Evolutionary conservation across 92 coral and sea anemone species (phyloP).

Genomic region (Siderastrea siderea): DNA sequence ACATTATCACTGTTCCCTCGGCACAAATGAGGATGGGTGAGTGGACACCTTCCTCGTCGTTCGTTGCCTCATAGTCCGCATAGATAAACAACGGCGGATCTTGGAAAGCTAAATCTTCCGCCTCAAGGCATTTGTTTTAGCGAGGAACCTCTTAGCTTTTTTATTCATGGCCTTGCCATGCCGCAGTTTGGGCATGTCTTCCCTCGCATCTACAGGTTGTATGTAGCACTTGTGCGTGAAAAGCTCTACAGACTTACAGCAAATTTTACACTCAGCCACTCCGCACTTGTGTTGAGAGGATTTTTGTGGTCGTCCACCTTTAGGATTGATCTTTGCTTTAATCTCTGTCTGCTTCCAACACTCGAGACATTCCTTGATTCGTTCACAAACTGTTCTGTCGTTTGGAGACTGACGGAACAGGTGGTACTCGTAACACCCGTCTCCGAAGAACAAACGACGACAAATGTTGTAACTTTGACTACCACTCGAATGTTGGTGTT

Average conservation of each 20-base stretch:
- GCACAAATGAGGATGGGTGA: too few species aligned
- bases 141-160: too few species aligned
- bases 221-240: not conserved
- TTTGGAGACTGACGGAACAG: not conserved
- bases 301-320: not conserved
- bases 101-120: too few species aligned
- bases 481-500: not conserved
- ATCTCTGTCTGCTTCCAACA: not conserved
- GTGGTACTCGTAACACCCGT: too few species aligned
- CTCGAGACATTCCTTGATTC: not conserved
- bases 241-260: not conserved
- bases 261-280: not conserved
- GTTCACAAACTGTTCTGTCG: not conserved
- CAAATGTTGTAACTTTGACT: not conserved
- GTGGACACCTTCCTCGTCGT: too few species aligned
- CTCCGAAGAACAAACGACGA: not conserved
- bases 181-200: too few species aligned
- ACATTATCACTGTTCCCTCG: too few species aligned
- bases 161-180: too few species aligned
- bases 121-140: too few species aligned
- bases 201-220: not conserved
- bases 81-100: too few species aligned
- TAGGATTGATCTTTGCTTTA: too few species aligned
- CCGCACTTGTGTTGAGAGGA: slow-evolving; percentile 19
- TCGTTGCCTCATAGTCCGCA: too few species aligned